phyloP scores from a whole-genome alignment of 1,140 invertebrate species.

The Drosophila pandora region DNA sequence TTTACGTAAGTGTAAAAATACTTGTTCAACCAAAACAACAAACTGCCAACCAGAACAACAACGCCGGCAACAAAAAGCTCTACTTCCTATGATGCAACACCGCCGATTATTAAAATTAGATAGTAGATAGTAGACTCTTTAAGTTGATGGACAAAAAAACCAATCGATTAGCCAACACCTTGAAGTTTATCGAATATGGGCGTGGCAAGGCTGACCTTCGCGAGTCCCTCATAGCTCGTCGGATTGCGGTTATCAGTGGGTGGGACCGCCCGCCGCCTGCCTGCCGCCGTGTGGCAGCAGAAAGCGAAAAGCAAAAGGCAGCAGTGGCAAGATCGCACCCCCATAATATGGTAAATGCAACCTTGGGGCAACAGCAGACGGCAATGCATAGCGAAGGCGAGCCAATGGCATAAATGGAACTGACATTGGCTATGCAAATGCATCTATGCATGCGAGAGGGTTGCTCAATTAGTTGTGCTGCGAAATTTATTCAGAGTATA shows the following conservation, averaged over 20 bases:
- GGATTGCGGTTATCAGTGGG: conserved; percentile 36
- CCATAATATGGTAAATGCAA: conserved; percentile 65
- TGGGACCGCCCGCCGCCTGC: background rate
- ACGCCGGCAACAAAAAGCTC: conserved; percentile 12
- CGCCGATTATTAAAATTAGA: background rate
- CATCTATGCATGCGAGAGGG: conserved; percentile 56
- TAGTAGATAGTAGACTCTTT: background rate
- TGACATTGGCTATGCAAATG: conserved; percentile 67
- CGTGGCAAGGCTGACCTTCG: conserved; percentile 7
- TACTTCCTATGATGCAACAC: conserved; percentile 26
- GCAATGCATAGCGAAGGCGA: conserved; percentile 55
- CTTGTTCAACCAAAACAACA: conserved; percentile 4
- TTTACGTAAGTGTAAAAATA: conserved; percentile 48
- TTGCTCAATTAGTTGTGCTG: conserved; percentile 5
- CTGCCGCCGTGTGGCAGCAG: background rate
- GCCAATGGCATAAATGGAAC: conserved; percentile 63
- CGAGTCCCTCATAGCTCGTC: conserved; percentile 19
- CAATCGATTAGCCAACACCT: conserved; percentile 9
- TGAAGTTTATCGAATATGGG: background rate
- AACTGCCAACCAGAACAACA: conserved; percentile 34
- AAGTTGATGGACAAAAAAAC: background rate
- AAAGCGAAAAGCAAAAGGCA: background rate
- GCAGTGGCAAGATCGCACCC: conserved; percentile 63
- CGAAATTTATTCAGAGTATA: background rate
- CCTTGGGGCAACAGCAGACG: conserved; percentile 58